These are phyloP conservation scores for Portunus trituberculatus DNA, from an alignment of 1,140 invertebrate genomes.

Conservation along the genomic window DNA sequence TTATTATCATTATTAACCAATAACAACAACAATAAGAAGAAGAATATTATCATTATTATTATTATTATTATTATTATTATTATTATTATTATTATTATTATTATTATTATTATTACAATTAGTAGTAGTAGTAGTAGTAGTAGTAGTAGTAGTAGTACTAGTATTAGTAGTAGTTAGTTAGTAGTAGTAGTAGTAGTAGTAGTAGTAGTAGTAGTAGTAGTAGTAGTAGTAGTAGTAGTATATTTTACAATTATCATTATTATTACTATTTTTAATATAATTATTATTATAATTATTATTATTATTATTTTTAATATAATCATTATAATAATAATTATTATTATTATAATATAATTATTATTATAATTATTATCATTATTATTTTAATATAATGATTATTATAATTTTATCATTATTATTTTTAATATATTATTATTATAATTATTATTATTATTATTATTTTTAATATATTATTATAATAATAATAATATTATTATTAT, in stretches of 20 bases:
- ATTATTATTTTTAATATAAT: too few relatives aligned
- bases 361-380: conserved; percentile 38
- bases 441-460: background rate
- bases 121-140: background rate
- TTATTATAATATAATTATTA: background rate
- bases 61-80: conserved; percentile 46
- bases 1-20: too few relatives aligned
- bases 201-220: conserved; percentile 4
- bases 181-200: background rate
- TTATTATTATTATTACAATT: too few relatives aligned
- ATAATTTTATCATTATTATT: too few relatives aligned
- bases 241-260: conserved; percentile 13
- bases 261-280: background rate
- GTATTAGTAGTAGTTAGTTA: too few relatives aligned
- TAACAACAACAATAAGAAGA: too few relatives aligned
- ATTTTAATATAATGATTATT: conserved; percentile 36
- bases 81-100: conserved; percentile 36
- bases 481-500: background rate
- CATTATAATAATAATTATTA: too few relatives aligned
- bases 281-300: too few relatives aligned
- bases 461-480: background rate
- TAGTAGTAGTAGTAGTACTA: background rate
- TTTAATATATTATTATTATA: background rate
- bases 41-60: too few relatives aligned
- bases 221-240: too few relatives aligned